Evolutionary conservation across 2,113 vertebrate genomes (phyloP), one percentile per base, ranked within the genome.

Genomic region (Pollimyrus isidori): DNA sequence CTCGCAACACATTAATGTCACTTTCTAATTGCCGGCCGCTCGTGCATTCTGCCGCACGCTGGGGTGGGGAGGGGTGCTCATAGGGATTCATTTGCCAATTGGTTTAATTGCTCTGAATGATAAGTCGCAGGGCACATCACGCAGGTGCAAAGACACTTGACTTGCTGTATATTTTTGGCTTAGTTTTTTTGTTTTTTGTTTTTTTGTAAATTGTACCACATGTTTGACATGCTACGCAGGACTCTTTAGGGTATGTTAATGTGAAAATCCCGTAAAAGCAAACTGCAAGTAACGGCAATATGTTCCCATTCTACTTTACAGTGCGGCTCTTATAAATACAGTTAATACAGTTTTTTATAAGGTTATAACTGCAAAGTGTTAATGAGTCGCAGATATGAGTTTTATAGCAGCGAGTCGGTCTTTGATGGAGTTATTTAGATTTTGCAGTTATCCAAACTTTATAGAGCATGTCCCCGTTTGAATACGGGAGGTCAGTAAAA

Each of bases 401-500:
- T 95, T 96, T 95, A 92, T 93, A 93, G 95, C 94, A 1, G 90
- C 92, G 90, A 91, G 92, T 91, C 87, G 94, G 92, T 93, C 92
- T 93, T 93, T 94, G 53, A 87, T 80, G 69, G 95, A 96, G 94
- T 97, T 96, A 92, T 91, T 93, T 94, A 93, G 92, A 93, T 95
- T 96, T 96, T 92, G 30, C 87, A 91, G 93, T 91, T 90, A 93
- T 94, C 91, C 94, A 92, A 96, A 97, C 94, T 97, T 96, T 95
- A 95, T 91, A 94, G 96, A 96, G 95, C 95, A 95, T 94, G 94
- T 92, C 94, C 95, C 94, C 92, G 92, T 96, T 96, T 97, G 95
- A 97, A 97, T 97, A 97, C 96, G 96, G 92, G 97, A 96, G 97
- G 97, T 97, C 96, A 97, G 95, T 94, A 95, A 96, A 97, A 97